Conservation (phyloP, 2,797 vertebrate species). For the Enteromius fasciolatus region DNA sequence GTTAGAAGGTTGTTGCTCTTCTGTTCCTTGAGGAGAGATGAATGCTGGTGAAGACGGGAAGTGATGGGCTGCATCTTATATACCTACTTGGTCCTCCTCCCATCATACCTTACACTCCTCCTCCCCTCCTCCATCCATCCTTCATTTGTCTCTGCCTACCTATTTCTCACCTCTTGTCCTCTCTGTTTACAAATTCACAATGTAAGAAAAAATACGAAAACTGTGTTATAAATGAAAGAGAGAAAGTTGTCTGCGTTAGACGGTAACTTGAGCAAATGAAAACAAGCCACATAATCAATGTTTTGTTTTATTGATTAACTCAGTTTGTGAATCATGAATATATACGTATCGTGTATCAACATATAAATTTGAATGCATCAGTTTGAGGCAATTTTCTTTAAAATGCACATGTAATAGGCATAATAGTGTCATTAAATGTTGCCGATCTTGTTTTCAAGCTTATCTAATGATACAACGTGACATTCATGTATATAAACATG, state of each 20-base stretch:
- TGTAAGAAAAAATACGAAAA: not conserved
- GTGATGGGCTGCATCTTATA: slow-evolving; percentile 73
- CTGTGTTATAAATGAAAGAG: slow-evolving; percentile 13
- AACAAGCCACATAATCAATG: not conserved
- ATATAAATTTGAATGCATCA: not conserved
- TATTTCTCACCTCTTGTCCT: slow-evolving; percentile 33
- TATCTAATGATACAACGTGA: not conserved
- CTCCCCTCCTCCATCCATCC: slow-evolving; percentile 29
- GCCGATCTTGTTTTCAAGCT: not conserved
- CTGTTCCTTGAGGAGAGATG: slow-evolving; percentile 53
- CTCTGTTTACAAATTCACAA: slow-evolving; percentile 64
- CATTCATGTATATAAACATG: slow-evolving; percentile 13
- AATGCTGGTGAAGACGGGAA: slow-evolving; percentile 62
- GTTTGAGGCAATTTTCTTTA: not conserved
- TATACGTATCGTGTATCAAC: not conserved
- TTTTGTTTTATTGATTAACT: slow-evolving; percentile 20
- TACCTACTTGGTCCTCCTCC: slow-evolving; percentile 73
- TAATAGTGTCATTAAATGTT: not conserved
- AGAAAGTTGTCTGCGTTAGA: not conserved
- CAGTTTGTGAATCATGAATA: not conserved
- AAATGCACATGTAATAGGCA: not conserved
- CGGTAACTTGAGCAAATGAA: slow-evolving; percentile 16
- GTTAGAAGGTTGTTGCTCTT: slow-evolving; percentile 58
- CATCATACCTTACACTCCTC: slow-evolving; percentile 49
- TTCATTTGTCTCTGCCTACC: slow-evolving; percentile 49